Evolutionary conservation across 1,140 invertebrate genomes (phyloP).

Genomic region (Musca domestica): DNA sequence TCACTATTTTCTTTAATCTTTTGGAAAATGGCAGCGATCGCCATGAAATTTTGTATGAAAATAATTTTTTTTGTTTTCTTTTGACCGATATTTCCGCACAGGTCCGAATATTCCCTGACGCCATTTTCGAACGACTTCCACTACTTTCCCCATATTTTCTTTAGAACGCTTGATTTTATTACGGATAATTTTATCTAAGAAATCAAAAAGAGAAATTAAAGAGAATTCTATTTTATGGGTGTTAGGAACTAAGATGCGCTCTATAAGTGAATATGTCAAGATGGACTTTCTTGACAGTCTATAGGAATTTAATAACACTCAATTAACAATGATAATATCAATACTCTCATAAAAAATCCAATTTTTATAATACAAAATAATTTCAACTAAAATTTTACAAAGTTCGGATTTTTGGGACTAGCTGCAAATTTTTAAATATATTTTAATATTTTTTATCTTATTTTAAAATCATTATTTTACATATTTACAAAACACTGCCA

Average conservation of each 20-base stretch:
- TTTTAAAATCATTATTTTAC: constrained; percentile 8
- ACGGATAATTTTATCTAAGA: too few species aligned
- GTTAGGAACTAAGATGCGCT: constrained; percentile 24
- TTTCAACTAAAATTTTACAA: background rate
- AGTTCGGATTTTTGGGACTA: background rate
- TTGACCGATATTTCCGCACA: too few species aligned
- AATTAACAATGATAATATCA: constrained; percentile 12
- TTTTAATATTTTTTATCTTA: background rate
- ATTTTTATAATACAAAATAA: background rate
- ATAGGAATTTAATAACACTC: constrained; percentile 3
- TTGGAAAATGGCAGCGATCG: too few species aligned
- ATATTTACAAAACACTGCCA: background rate
- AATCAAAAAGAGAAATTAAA: too few species aligned
- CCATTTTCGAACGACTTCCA: too few species aligned
- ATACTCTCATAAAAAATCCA: background rate
- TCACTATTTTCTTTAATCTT: too few species aligned
- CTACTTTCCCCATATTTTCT: too few species aligned
- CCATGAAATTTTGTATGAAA: too few species aligned
- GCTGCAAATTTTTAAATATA: background rate
- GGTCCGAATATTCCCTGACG: too few species aligned
- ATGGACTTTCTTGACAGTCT: background rate
- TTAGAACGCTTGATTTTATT: too few species aligned
- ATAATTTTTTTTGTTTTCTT: too few species aligned
- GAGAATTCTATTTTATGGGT: background rate
- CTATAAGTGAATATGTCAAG: constrained; percentile 11